Base-by-base conservation (phyloP, 2,888 invertebrate genomes). In the Anorthoa munda region DNA sequence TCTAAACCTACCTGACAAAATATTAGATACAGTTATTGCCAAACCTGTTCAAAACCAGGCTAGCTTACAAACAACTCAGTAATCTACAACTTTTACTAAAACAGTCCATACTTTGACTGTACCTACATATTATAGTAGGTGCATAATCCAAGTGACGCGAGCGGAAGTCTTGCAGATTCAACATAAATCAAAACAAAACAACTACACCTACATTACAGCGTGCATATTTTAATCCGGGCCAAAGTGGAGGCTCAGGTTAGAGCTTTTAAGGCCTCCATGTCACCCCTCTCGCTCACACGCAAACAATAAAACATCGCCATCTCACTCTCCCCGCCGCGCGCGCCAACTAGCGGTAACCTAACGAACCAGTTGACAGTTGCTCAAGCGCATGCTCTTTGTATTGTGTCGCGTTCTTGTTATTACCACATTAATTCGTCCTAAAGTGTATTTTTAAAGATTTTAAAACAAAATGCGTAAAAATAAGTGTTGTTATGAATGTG, bases 291-390 rank as follows among this genome's bases (percentile, higher is more conserved):
- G 45, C 59, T 91, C 87, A 3, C 82, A 77, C 89, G 1, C 59
- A 39, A 9, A 11, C 4, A 26, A 55, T n/a, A 46, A 74, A 59
- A 53, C 7, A 75, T 72, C 12, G 64, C 88, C 63, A 45, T 92
- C 92, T 88, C 91, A 23, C 56, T 93, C 89, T 69, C 66, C 31
- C 63, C 82, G 86, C 72, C 83, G 77, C 81, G 71, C 84, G 87
- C 94, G 95, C 93, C 93, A 90, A 84, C 95, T 95, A 89, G 92
- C 93, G 96, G 93, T 88, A 84, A 87, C 82, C 84, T 82, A 79
- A 83, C 86, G 92, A 84, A 94, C 90, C 91, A 88, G 85, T 84
- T 95, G 96, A 95, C 95, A 95, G 93, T 93, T 93, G 95, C 95
- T 87, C 87, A 86, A 81, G 93, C 95, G 95, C 95, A 94, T 93